Evolutionary conservation across 2,888 invertebrate species (phyloP), one percentile per base, ranked within the genome.

Genomic region (Scaptomyza polygonia): DNA sequence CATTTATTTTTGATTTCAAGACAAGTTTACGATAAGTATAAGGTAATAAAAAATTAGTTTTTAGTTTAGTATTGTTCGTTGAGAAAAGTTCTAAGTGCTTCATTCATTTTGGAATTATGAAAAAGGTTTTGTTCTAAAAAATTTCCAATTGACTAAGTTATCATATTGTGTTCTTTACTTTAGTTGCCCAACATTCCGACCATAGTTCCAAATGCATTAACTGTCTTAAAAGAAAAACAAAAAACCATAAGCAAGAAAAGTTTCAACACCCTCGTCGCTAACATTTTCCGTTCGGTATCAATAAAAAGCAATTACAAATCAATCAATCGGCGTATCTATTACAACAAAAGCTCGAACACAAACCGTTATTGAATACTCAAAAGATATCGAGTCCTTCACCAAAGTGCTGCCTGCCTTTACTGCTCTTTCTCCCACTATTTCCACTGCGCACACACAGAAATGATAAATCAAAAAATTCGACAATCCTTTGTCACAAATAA

Each of bases 271-370:
- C 53, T 30, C 12, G 18, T 9, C 8, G 8, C 30, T 42, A 12
- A 9, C n/a, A 7, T 39, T 51, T 29, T 8, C 29, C 18, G 57
- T 25, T 64, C 32, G 27, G 43, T 30, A 53, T 16, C 55, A 66
- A 86, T 77, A 65, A 67, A 86, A 79, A 77, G 49, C 79, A 82
- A 79, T 86, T 86, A 86, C 67, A 80, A 58, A 44, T 44, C 86
- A 67, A 79, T 86, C 84, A 76, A 83, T 63, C 53, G 53, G 44
- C 54, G 43, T 56, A 72, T 69, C 57, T 58, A 57, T 65, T 51
- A 53, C 53, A 47, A 64, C 56, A 79, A 76, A 53, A 72, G 30
- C 42, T 55, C 27, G n/a, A 58, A 48, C 58, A 39, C 61, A 64
- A 71, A 49, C 57, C 49, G 62, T 52, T 63, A 32, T 66, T 53